Evolutionary conservation across 2,888 invertebrate genomes (phyloP).

Genomic region (Fragum sueziense): DNA sequence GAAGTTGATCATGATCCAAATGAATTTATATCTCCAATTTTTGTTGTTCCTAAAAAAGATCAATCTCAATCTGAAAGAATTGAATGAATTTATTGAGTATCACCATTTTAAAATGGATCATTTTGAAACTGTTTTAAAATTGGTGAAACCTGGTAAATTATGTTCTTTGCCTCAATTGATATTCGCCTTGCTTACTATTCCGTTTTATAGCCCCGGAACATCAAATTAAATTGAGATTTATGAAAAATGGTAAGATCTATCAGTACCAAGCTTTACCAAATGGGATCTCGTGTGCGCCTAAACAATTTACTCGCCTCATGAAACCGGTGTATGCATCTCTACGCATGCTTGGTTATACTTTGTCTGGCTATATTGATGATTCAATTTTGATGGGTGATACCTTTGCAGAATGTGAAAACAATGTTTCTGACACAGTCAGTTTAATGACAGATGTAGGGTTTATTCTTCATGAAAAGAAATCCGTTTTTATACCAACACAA

Average conservation of each 20-base stretch:
- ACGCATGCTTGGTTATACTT: no score
- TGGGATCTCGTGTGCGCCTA: constrained; percentile 48
- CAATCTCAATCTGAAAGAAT: constrained; percentile 41
- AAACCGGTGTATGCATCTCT: no score
- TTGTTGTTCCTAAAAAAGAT: constrained; percentile 37
- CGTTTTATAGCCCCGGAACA: constrained; percentile 19
- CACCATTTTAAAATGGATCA: constrained; percentile 55
- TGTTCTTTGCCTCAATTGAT: constrained; percentile 50
- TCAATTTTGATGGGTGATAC: constrained; percentile 14
- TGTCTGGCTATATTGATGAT: constrained; percentile 58
- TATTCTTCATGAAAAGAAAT: background rate
- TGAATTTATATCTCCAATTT: constrained; percentile 40
- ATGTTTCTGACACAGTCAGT: constrained; percentile 24
- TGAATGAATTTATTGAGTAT: constrained; percentile 35
- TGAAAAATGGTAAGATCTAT: no score
- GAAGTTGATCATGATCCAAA: background rate
- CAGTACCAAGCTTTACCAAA: no score
- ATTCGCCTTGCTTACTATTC: constrained; percentile 48
- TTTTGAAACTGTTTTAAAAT: constrained; percentile 32
- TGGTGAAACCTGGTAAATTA: constrained; percentile 29
- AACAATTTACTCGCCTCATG: constrained; percentile 54
- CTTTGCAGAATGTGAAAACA: constrained; percentile 22
- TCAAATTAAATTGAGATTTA: constrained; percentile 47
- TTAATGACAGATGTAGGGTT: background rate
- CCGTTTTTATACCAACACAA: background rate